Percentiles rank a stretch among this genome's conserved stretches.
Evolutionary conservation across 2,113 vertebrate species (phyloP).

Genomic region (Mormyrus iriodes): DNA sequence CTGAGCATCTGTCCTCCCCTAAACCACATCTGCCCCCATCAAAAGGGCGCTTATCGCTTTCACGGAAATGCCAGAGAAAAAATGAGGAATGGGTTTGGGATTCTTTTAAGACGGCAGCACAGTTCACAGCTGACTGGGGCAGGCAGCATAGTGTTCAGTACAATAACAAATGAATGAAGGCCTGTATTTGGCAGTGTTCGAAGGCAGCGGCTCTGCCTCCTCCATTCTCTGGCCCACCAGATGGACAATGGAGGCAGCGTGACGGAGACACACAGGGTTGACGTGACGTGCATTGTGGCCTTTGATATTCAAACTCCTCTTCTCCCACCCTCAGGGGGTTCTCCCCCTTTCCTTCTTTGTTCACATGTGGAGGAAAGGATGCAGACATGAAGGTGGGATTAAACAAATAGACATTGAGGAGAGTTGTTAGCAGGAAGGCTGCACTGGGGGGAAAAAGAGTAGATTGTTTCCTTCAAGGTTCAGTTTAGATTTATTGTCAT

Average conservation of each 20-base stretch:
- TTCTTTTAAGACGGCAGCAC: neutral
- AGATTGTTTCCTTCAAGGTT: neutral
- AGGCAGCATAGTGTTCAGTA: neutral
- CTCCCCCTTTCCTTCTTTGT: neutral
- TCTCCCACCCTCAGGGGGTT: neutral
- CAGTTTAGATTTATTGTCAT: neutral
- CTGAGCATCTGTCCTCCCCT: neutral
- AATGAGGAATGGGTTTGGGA: neutral
- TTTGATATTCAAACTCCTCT: slow-evolving; percentile 23
- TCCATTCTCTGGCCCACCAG: slow-evolving; percentile 6
- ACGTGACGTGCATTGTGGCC: slow-evolving; percentile 5
- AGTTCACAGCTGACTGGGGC: slow-evolving; percentile 8
- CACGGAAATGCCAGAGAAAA: neutral
- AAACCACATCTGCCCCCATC: slow-evolving; percentile 6
- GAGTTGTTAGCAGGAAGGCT: neutral
- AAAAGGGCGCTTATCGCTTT: slow-evolving; percentile 4
- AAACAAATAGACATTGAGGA: neutral
- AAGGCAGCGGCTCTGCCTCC: neutral
- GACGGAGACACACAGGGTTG: neutral
- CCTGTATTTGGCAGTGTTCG: neutral
- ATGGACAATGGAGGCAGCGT: slow-evolving; percentile 26
- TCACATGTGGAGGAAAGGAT: slow-evolving; percentile 4
- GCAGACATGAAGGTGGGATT: neutral
- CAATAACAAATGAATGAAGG: slow-evolving; percentile 11
- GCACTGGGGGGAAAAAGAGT: neutral